Base-by-base conservation (phyloP, 2,113 vertebrate genomes). In the Sapayoa aenigma region DNA sequence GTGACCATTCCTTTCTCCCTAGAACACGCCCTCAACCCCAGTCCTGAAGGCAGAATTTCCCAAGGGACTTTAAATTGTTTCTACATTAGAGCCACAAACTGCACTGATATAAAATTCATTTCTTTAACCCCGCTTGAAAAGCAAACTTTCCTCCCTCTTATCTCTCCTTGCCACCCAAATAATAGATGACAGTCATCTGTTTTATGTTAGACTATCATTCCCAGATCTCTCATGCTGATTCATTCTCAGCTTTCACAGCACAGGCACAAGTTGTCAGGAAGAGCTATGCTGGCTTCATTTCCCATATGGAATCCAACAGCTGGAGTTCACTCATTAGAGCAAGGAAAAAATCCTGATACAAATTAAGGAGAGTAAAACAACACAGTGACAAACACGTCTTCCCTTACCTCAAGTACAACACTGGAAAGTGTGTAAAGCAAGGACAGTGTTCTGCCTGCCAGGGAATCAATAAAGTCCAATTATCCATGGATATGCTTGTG, bases 241-340 rank as follows among this genome's bases (percentile, higher is more conserved):
- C 96, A 97, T 95, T 96, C 95, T 81, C 95, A 96, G 95, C 87
- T 90, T 96, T 96, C 87, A 89, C 68, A 87, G 72, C 66, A 68
- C 86, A 95, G 94, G 93, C 93, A 94, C 89, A 25, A 90, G 55
- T 89, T 94, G 89, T 90, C 90, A 93, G 89, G 73, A 88, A 87
- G 93, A 93, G 90, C 74, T 63, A 69, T 50, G 49, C 59, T 35
- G 67, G 85, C 82, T 91, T 66, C 76, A 39, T 90, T 93, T 96
- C 97, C 97, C 97, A 95, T 95, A 96, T 96, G 96, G 97, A 97
- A 97, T 93, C 94, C 96, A 95, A 79, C 91, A 97, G 97, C 96
- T 96, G 93, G 77, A 96, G 95, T 90, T 92, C 85, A 56, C 93
- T 94, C 90, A 96, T 93, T 96, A 91, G 68, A 96, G 41, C 92